phyloP scores from a whole-genome alignment of 2,888 invertebrate species.

The Aproaerema taeniolella region DNA sequence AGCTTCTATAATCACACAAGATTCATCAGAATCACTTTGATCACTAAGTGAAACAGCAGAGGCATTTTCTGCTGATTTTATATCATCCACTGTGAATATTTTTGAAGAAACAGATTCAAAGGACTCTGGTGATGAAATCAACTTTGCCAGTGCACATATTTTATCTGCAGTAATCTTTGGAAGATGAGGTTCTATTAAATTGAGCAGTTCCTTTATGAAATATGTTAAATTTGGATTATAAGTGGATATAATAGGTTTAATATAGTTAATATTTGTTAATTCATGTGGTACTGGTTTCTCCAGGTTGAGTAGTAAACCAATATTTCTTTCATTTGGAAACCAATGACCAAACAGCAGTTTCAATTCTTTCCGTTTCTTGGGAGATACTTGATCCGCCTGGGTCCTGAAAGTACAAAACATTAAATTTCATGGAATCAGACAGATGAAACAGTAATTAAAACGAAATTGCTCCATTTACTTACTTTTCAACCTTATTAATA shows the following conservation, averaged over 20 bases:
- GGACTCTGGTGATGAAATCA: constrained; percentile 50
- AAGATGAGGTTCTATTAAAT: constrained; percentile 46
- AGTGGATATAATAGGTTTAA: constrained; percentile 52
- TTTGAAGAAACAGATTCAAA: constrained; percentile 32
- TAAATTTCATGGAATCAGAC: constrained; percentile 10
- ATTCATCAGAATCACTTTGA: constrained; percentile 10
- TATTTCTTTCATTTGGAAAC: constrained; percentile 53
- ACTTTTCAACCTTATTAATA: constrained; percentile 40
- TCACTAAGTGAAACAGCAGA: neutral
- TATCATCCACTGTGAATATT: constrained; percentile 65
- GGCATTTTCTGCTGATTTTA: constrained; percentile 24
- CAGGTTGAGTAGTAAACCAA: constrained; percentile 48
- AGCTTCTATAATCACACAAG: no score
- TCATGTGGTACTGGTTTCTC: constrained; percentile 47
- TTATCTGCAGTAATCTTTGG: constrained; percentile 35
- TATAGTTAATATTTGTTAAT: constrained; percentile 46
- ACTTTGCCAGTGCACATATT: constrained; percentile 46
- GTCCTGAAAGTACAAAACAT: constrained; percentile 34
- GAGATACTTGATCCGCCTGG: constrained; percentile 22
- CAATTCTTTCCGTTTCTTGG: constrained; percentile 45
- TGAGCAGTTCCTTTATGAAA: constrained; percentile 50
- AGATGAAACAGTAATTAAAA: constrained; percentile 1
- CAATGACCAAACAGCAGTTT: constrained; percentile 51
- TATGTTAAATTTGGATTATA: constrained; percentile 56
- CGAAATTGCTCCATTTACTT: constrained; percentile 24